Base-by-base conservation (phyloP, 1,140 invertebrate species). In the Drosophila triauraria region DNA sequence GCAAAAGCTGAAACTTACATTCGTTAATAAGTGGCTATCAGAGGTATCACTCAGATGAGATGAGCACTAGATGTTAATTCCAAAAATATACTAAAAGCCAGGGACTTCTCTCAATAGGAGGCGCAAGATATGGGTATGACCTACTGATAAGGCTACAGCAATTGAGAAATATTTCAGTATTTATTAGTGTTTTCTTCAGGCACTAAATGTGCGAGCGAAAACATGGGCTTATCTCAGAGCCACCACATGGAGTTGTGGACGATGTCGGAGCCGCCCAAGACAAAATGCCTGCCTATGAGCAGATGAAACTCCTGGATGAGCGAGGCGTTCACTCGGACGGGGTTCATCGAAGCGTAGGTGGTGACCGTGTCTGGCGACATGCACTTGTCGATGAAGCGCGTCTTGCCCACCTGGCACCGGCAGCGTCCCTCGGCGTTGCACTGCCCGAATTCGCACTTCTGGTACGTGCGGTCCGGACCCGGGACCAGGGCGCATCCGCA, bases 351-450 rank as follows among this genome's bases (percentile, higher is more conserved):
- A 13, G 91, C 91, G 44, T 92, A 92, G 3, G 91, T 92, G 43
- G 91, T 92, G 15, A 92, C 91, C 68, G 88, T 75, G 54, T 92
- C 91, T 30, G 91, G 82, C 8, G 84, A 85, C 72, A 92, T 81
- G 60, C 91, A 92, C 44, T 78, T 78, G 76, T 92, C 85, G 15
- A 92, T 92, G 54, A 92, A 92, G 0, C 91, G 74, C 17, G 85
- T 84, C 44, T 70, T 91, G 17, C 91, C 91, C 43, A 68, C 69
- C 61, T 82, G 38, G 42, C 91, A 92, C 10, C 91, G 91, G 42
- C 91, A 92, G 6, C 69, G 75, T 7, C 91, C 91, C 53, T 85
- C 69, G 6, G 75, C 51, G 53, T 75, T 91, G 64, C 91, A 92
- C 53, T 69, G 72, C 2, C 91, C 91, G 6, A 71, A 56, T 38